Evolutionary conservation across 2,797 vertebrate genomes (phyloP), one percentile per base, ranked within the genome.

Genomic region (Eurystomus glaucurus): DNA sequence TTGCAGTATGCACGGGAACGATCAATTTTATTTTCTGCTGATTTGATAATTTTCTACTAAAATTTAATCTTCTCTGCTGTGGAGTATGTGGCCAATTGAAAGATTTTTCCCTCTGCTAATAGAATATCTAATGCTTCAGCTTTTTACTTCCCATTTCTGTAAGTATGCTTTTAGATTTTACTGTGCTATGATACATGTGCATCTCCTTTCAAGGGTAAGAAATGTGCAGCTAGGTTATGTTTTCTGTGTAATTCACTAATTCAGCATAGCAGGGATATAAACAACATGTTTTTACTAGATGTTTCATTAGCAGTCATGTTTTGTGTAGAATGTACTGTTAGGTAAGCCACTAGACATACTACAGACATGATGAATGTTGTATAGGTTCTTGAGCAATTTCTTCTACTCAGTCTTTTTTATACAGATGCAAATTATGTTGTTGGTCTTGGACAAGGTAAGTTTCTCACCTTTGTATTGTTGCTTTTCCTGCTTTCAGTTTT

Each of bases 11-110:
- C 79, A 84, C 45, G 41, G 81, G 80, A 88, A 69, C 0, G 3
- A 97, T 97, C 87, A 96, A 93, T 97, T 96, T 97, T 91, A 91
- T 96, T 97, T 97, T 96, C 92, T 97, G 94, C 96, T 96, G 93
- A 95, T 96, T 93, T 97, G 79, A 96, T 95, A 93, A 91, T 93
- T 96, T 96, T 93, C 82, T 93, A 75, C 77, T 93, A 86, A 86
- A 97, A 95, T 95, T 79, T 94, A 96, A 95, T 96, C 74, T 96
- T 93, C 79, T 88, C 48, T 89, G 75, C 58, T 91, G 22, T 33
- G 28, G 52, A 95, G 62, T 83, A 90, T 92, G 69, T 88, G 55
- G 46, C 57, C 18, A 74, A 29, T 66, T 80, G 86, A 88, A 89
- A 89, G 77, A 77, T 79, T 87, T 94, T 65, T 50, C 55, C 50